These are phyloP conservation scores for Calidris pugnax DNA, from an alignment of 2,113 vertebrate genomes.

Conservation along the genomic window DNA sequence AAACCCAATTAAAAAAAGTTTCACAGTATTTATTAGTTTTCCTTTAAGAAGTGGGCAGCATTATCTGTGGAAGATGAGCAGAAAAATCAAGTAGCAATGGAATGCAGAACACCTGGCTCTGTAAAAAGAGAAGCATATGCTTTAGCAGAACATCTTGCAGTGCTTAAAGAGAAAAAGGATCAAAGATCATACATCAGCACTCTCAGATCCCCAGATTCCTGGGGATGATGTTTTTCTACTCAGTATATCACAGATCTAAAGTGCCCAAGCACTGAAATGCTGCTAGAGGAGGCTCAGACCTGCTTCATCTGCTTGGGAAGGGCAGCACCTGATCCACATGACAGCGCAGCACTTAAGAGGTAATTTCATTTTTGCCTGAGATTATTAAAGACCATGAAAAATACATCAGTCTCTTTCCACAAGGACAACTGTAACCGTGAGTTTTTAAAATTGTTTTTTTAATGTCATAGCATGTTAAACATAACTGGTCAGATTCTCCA, in stretches of 20 bases:
- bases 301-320: not conserved
- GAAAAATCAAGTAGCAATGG: not conserved
- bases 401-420: not conserved
- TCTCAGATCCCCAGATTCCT: not conserved
- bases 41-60: not conserved
- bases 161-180: not conserved
- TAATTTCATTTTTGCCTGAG: not conserved
- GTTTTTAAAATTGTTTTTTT: not conserved
- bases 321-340: not conserved
- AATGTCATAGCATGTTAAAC: not conserved
- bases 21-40: not conserved
- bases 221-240: not conserved
- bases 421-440: not conserved
- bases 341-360: not conserved
- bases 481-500: accelerated
- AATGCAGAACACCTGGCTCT: not conserved
- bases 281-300: not conserved
- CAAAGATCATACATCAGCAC: not conserved
- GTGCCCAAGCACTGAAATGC: not conserved
- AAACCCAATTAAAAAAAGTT: not conserved
- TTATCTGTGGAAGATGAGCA: not conserved
- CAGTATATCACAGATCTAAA: not conserved
- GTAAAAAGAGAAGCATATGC: not conserved
- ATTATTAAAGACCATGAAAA: constrained; percentile 5
- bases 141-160: not conserved